Evolutionary conservation across 2,113 vertebrate species (phyloP).

Genomic region (Trochalopteron elliotii): DNA sequence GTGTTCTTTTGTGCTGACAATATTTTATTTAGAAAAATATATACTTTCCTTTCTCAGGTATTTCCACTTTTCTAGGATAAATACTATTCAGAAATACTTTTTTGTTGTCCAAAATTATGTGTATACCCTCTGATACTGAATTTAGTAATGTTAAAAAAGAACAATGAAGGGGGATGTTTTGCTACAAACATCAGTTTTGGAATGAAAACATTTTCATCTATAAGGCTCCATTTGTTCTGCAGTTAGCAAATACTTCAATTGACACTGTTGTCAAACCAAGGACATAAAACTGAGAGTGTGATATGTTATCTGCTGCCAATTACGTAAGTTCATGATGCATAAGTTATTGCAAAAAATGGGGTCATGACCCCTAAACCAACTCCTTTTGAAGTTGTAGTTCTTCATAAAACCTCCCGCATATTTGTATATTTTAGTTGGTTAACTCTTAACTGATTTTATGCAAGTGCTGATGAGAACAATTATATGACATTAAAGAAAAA

Average conservation of each 20-base stretch:
- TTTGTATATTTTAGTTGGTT: conserved; percentile 52
- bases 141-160: neutral
- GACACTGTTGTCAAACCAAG: conserved; percentile 68
- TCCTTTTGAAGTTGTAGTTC: conserved; percentile 56
- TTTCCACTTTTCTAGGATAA: neutral
- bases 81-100: neutral
- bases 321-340: conserved; percentile 64
- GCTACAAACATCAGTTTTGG: neutral
- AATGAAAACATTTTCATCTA: conserved; percentile 51
- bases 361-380: conserved; percentile 50
- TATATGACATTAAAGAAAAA: neutral
- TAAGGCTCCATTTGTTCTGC: conserved; percentile 40
- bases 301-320: conserved; percentile 68
- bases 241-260: conserved; percentile 69
- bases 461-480: conserved; percentile 2
- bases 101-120: neutral
- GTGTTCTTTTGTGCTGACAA: neutral
- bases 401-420: conserved; percentile 2
- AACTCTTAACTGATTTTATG: conserved; percentile 48
- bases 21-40: neutral
- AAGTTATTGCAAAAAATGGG: conserved; percentile 66
- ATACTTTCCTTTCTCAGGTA: neutral
- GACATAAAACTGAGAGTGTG: conserved; percentile 59
- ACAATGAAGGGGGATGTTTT: conserved; percentile 6
- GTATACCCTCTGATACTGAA: neutral